phyloP scores from a whole-genome alignment of 2,888 invertebrate species.

The Copidosoma aretas region DNA sequence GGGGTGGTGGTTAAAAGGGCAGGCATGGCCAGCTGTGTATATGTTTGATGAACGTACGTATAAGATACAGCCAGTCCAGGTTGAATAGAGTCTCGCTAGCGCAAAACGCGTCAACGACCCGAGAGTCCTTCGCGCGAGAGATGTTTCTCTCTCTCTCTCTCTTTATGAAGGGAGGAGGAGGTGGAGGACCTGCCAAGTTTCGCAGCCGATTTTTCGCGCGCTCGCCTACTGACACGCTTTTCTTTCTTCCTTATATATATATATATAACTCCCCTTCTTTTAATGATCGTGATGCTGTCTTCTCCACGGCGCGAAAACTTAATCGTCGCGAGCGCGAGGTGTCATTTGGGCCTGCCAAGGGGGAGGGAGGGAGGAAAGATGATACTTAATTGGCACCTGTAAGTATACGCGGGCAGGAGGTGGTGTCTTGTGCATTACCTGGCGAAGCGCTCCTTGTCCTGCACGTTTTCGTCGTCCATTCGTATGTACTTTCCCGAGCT shows the following conservation, averaged over 20 bases:
- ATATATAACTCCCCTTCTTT: background rate
- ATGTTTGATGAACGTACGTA: constrained; percentile 11
- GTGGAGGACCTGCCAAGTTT: background rate
- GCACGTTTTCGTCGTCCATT: constrained; percentile 93
- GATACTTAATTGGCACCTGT: too few species aligned
- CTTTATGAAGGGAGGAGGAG: background rate
- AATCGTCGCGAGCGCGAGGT: background rate
- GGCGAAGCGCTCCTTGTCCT: constrained; percentile 97
- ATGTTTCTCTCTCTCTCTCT: background rate
- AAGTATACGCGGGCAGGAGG: background rate
- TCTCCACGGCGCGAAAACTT: background rate
- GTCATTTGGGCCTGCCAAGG: constrained; percentile 1
- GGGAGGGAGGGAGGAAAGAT: too few species aligned
- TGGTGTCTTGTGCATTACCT: constrained; percentile 68
- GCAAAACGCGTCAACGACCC: constrained; percentile 40
- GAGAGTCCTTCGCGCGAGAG: constrained; percentile 33
- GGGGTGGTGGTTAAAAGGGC: background rate
- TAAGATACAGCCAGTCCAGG: too few species aligned
- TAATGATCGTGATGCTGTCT: background rate
- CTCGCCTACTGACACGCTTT: constrained; percentile 20
- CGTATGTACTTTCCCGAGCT: constrained; percentile 82
- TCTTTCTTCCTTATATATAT: background rate
- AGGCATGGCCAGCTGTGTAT: background rate
- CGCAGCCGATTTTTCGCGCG: background rate
- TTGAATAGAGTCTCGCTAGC: too few species aligned